Conservation (phyloP, 1,140 invertebrate genomes). For the Pogonomyrmex barbatus region DNA sequence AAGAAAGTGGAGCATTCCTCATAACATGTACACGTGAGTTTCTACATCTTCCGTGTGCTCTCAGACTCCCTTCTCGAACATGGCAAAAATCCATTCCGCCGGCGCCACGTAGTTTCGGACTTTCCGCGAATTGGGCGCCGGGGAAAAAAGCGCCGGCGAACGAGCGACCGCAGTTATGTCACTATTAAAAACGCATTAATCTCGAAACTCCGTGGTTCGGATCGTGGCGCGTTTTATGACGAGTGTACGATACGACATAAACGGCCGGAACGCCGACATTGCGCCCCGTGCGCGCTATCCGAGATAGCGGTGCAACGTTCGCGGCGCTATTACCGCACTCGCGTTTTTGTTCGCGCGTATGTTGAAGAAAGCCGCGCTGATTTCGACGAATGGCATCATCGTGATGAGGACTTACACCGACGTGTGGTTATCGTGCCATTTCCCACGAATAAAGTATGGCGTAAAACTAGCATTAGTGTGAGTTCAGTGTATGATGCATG, state of each 20-base stretch:
- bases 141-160: constrained; percentile 36
- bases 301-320: constrained; percentile 23
- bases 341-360: constrained; percentile 38
- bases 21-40: constrained; percentile 72
- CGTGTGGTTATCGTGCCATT: constrained; percentile 14
- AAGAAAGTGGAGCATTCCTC: constrained; percentile 68
- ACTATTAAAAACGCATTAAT: constrained; percentile 83
- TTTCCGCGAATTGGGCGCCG: constrained; percentile 60
- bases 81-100: constrained; percentile 65
- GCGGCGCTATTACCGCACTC: constrained; percentile 59
- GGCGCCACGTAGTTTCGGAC: constrained; percentile 49
- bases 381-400: constrained; percentile 37
- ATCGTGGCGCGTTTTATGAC: constrained; percentile 54
- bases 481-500: not conserved
- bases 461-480: not conserved
- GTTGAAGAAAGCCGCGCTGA: constrained; percentile 20
- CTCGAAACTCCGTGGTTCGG: constrained; percentile 68
- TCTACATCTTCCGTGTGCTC: constrained; percentile 29
- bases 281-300: constrained; percentile 50
- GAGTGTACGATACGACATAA: constrained; percentile 63
- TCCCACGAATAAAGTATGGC: not conserved
- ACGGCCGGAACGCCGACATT: constrained; percentile 54
- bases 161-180: constrained; percentile 75
- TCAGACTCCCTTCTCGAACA: constrained; percentile 15
- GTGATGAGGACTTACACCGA: not conserved